These are phyloP conservation scores for Macrochelys suwanniensis DNA, from an alignment of 2,797 vertebrate species.

Conservation along the genomic window DNA sequence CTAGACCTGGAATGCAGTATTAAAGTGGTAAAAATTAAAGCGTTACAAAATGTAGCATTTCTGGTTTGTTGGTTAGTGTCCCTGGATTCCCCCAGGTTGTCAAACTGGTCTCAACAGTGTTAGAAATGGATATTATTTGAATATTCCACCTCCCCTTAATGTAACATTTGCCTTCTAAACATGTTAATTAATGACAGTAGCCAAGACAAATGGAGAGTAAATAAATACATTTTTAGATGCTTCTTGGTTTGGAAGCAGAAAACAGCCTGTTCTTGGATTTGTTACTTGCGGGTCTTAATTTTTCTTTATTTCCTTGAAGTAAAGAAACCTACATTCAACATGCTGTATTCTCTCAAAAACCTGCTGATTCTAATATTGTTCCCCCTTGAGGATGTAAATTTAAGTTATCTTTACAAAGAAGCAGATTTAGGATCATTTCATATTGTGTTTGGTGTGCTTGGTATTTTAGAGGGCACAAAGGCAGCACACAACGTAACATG, in stretches of 20 bases:
- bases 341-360: slow-evolving; percentile 48
- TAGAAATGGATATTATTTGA: not conserved
- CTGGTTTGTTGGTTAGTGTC: not conserved
- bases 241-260: slow-evolving; percentile 46
- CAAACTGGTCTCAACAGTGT: slow-evolving; percentile 28
- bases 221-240: slow-evolving; percentile 47
- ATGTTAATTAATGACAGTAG: not conserved
- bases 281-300: slow-evolving; percentile 40
- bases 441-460: slow-evolving; percentile 68
- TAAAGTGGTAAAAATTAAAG: slow-evolving; percentile 32
- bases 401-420: slow-evolving; percentile 77
- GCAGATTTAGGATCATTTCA: slow-evolving; percentile 75
- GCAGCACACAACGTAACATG: slow-evolving; percentile 55
- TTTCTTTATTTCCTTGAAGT: slow-evolving; percentile 73
- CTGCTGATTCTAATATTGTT: slow-evolving; percentile 24
- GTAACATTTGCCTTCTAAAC: slow-evolving; percentile 17
- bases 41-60: not conserved
- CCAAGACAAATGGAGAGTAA: slow-evolving; percentile 29
- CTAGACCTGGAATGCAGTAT: not conserved
- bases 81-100: not conserved
- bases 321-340: slow-evolving; percentile 62
- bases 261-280: slow-evolving; percentile 45
- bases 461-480: slow-evolving; percentile 78
- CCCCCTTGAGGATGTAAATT: slow-evolving; percentile 68
- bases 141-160: slow-evolving; percentile 39